Percentiles rank a stretch among this genome's conserved stretches.
These are phyloP conservation scores for Chromobotia macracanthus DNA, from an alignment of 2,797 vertebrate species.

Conservation along the genomic window DNA sequence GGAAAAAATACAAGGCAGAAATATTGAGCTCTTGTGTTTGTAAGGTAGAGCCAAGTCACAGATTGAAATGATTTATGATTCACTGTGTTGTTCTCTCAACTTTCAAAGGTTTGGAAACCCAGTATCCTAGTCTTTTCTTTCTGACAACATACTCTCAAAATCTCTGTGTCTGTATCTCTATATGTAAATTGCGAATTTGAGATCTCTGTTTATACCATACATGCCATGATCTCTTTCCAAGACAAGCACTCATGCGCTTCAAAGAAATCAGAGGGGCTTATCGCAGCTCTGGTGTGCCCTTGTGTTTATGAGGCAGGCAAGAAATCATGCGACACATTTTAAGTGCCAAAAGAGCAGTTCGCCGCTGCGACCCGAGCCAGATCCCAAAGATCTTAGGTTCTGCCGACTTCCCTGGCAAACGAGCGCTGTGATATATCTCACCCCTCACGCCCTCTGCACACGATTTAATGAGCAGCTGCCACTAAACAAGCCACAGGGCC, in stretches of 20 bases:
- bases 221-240: conserved; percentile 27
- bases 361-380: conserved; percentile 22
- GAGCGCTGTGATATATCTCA: conserved; percentile 1
- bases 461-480: conserved; percentile 12
- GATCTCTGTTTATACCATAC: conserved; percentile 26
- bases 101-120: conserved; percentile 38
- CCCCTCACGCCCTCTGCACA: neutral
- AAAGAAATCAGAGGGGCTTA: conserved; percentile 52
- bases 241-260: conserved; percentile 35
- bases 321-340: conserved; percentile 55
- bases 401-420: conserved; percentile 21
- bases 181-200: conserved; percentile 1
- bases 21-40: conserved; percentile 21
- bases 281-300: conserved; percentile 33
- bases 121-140: conserved; percentile 6
- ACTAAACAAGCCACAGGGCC: conserved; percentile 21
- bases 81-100: conserved; percentile 24
- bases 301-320: conserved; percentile 48
- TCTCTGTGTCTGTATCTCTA: conserved; percentile 23
- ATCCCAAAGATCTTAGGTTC: conserved; percentile 37
- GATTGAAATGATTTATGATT: conserved; percentile 55
- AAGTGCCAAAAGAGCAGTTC: conserved; percentile 49
- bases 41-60: conserved; percentile 37
- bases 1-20: neutral
- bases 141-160: conserved; percentile 18